Evolutionary conservation across 2,888 invertebrate genomes (phyloP).

Genomic region (Suillia variegata): DNA sequence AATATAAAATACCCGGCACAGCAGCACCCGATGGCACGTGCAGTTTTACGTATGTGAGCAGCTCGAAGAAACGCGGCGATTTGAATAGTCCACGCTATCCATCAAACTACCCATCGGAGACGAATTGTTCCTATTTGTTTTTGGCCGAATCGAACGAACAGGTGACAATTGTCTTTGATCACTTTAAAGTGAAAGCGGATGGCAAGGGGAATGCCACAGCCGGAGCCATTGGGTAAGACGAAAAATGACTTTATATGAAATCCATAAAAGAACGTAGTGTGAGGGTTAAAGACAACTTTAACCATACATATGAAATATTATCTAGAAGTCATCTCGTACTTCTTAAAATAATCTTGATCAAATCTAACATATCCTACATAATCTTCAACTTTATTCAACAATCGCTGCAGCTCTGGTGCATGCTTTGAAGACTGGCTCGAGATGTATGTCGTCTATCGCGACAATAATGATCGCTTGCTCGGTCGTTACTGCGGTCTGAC

Average conservation of each 20-base stretch:
- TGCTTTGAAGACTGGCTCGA: conserved; percentile 95
- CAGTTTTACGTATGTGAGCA: conserved; percentile 88
- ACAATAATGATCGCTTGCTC: conserved; percentile 80
- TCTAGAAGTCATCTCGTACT: not conserved
- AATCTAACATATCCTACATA: too few relatives aligned
- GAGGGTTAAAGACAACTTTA: too few relatives aligned
- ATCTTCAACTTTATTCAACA: too few relatives aligned
- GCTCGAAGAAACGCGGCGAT: conserved; percentile 84
- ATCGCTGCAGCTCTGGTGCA: conserved; percentile 67
- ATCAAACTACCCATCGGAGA: conserved; percentile 93
- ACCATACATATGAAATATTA: not conserved
- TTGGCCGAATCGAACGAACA: conserved; percentile 85
- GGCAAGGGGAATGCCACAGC: conserved; percentile 74
- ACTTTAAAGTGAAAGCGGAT: conserved; percentile 86
- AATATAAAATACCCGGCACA: conserved; percentile 93
- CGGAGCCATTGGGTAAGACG: conserved; percentile 73
- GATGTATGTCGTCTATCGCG: conserved; percentile 87
- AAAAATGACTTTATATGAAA: not conserved
- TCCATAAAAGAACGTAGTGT: too few relatives aligned
- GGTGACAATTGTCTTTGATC: conserved; percentile 88
- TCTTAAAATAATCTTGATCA: too few relatives aligned
- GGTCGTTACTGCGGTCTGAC: conserved; percentile 91
- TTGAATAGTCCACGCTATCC: conserved; percentile 97
- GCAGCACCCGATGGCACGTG: conserved; percentile 91
- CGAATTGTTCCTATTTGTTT: conserved; percentile 92